Evolutionary conservation across 2,113 vertebrate species (phyloP).

Genomic region (Anas platyrhynchos): DNA sequence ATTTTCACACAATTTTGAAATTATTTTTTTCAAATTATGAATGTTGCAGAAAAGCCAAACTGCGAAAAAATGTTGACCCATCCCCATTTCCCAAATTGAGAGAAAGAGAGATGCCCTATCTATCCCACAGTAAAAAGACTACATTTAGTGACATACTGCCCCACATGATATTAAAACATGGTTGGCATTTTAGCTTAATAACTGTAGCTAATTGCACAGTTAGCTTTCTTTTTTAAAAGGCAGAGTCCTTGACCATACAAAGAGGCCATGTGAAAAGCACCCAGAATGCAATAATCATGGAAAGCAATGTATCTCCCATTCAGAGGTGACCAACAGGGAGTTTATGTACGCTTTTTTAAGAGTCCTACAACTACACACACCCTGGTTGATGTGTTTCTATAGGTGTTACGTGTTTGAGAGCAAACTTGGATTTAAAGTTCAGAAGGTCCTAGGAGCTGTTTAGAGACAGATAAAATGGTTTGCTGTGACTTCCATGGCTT

Average conservation of each 20-base stretch:
- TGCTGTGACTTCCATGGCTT: neutral
- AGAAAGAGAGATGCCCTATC: neutral
- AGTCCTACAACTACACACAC: neutral
- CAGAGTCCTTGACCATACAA: neutral
- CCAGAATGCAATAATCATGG: neutral
- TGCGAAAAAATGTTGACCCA: neutral
- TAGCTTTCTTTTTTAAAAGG: neutral
- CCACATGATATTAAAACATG: rapidly evolving
- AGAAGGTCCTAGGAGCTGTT: neutral
- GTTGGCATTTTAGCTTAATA: neutral
- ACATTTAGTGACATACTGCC: neutral
- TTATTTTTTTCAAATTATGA: neutral
- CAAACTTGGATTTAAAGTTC: neutral
- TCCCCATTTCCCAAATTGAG: too few relatives aligned
- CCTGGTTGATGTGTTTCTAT: neutral
- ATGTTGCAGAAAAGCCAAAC: neutral
- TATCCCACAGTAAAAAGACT: neutral
- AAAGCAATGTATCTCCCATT: constrained; percentile 45
- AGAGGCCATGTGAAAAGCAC: neutral
- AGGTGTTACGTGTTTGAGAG: neutral
- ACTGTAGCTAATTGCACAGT: neutral
- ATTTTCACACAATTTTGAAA: neutral
- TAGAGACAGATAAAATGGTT: neutral
- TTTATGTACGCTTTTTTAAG: neutral
- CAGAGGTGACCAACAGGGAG: neutral